Base-by-base conservation (phyloP, 1,140 invertebrate species). In the Thaumetopoea pityocampa region DNA sequence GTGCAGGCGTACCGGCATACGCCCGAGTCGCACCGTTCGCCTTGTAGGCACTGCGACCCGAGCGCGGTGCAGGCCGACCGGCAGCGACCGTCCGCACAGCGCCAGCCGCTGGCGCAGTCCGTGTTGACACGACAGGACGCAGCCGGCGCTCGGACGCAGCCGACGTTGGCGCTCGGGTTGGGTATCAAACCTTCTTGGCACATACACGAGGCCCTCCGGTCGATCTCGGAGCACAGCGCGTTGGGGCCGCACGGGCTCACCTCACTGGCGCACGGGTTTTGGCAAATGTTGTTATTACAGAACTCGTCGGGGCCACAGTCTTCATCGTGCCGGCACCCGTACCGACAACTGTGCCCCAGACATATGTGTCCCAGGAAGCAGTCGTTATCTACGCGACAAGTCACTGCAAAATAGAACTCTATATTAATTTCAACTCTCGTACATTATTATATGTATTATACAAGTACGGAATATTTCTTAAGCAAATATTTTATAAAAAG, bases 301-400 rank as follows among this genome's bases (percentile, higher is more conserved):
- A 92, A 89, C 73, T 96, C 92, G 22, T 91, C 92, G 3, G 90
- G 90, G 53, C 92, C 91, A 70, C 96, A 97, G 70, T 97, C 95
- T 53, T 94, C 92, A 61, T 96, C 93, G 5, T 90, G 89, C 46
- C 92, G 90, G 63, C 96, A 97, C 5, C 95, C 96, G 57, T 93
- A 92, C 28, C 92, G 88, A 59, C 95, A 97, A 77, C 92, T 92
- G 57, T 95, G 95, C 51, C 91, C 89, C 14, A 95, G 77, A 65
- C 95, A 97, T 49, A 96, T 94, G 59, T 97, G 94, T 5, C 94
- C 94, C 5, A 96, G 81, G 88, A 96, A 96, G 65, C 95, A 97
- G 60, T 97, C 95, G 52, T 96, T 94, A 66, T 96, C 94, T 1
- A 95, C 89, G 32, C 93, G 89, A 60, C 96, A 97, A 1, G 94